Percentiles rank a stretch among this genome's conserved stretches.
Evolutionary conservation across 2,113 vertebrate genomes (phyloP).

Genomic region (Tamias sibiricus): DNA sequence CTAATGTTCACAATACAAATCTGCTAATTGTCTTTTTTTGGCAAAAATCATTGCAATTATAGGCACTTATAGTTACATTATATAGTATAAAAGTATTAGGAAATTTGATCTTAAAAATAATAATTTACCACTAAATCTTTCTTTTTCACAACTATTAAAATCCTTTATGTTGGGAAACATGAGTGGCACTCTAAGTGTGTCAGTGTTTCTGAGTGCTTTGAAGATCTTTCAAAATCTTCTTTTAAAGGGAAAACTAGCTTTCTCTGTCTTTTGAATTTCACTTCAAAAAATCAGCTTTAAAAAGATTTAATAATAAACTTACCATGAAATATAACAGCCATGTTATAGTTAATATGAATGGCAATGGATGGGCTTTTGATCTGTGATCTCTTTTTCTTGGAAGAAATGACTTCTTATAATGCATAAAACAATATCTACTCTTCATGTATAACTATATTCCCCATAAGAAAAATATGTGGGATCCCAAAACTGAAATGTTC

Average conservation of each 20-base stretch:
- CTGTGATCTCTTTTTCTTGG: background rate
- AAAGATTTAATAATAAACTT: slow-evolving; percentile 45
- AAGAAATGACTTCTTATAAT: slow-evolving; percentile 8
- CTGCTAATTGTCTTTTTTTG: slow-evolving; percentile 48
- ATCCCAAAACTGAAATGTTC: background rate
- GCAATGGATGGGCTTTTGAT: background rate
- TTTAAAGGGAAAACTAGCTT: background rate
- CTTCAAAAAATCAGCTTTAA: slow-evolving; percentile 4
- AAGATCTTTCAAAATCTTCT: slow-evolving; percentile 37
- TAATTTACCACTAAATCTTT: slow-evolving; percentile 50
- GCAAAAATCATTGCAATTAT: slow-evolving; percentile 47
- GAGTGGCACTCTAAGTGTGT: background rate
- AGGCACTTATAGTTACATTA: slow-evolving; percentile 9
- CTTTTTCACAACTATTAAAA: slow-evolving; percentile 47
- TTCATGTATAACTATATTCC: background rate
- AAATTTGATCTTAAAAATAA: slow-evolving; percentile 59
- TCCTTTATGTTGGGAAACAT: slow-evolving; percentile 27
- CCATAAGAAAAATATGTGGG: background rate
- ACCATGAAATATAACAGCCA: background rate
- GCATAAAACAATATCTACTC: background rate
- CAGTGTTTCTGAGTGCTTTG: slow-evolving; percentile 49
- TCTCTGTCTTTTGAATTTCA: slow-evolving; percentile 21
- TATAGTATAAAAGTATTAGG: background rate
- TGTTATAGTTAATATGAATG: background rate
- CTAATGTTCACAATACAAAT: slow-evolving; percentile 52